phyloP scores from a whole-genome alignment of 2,797 vertebrate genomes.

The Eulemur albifrons region DNA sequence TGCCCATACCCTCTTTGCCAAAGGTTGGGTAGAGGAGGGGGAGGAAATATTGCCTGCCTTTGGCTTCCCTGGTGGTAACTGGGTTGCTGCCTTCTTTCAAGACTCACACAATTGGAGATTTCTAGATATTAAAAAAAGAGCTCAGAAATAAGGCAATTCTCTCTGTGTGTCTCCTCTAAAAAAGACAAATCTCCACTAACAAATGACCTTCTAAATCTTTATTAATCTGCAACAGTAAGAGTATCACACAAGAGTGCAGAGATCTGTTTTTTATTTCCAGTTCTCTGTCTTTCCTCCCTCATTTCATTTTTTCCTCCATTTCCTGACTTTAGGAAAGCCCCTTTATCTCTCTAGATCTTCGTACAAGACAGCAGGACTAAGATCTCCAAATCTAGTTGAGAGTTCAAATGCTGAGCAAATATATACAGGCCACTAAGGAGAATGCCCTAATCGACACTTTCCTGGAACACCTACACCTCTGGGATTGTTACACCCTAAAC shows the following conservation, averaged over 20 bases:
- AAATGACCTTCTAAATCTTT: slow-evolving; percentile 34
- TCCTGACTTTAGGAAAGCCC: slow-evolving; percentile 21
- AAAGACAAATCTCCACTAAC: slow-evolving; percentile 20
- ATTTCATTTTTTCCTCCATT: slow-evolving; percentile 33
- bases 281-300: slow-evolving; percentile 22
- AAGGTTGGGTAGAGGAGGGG: neutral
- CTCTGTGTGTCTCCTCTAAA: neutral
- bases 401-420: neutral
- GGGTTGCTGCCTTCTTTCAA: slow-evolving; percentile 10
- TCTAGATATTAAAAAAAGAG: neutral
- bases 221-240: slow-evolving; percentile 5
- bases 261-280: neutral
- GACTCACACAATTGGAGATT: neutral
- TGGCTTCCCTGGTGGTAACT: neutral
- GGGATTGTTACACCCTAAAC: neutral
- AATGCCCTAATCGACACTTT: neutral
- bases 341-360: slow-evolving; percentile 33
- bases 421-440: neutral
- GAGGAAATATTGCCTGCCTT: neutral
- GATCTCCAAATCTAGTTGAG: neutral
- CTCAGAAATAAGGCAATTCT: slow-evolving; percentile 22
- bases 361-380: neutral
- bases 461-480: neutral
- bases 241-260: neutral
- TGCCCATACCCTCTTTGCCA: neutral